A percentile compares a stretch with the other conserved stretches of the same genome.
These are phyloP conservation scores for Aurelia sp. DNA, from an alignment of 30 jellyfish, hydroid and myxozoan genomes.

Conservation along the genomic window DNA sequence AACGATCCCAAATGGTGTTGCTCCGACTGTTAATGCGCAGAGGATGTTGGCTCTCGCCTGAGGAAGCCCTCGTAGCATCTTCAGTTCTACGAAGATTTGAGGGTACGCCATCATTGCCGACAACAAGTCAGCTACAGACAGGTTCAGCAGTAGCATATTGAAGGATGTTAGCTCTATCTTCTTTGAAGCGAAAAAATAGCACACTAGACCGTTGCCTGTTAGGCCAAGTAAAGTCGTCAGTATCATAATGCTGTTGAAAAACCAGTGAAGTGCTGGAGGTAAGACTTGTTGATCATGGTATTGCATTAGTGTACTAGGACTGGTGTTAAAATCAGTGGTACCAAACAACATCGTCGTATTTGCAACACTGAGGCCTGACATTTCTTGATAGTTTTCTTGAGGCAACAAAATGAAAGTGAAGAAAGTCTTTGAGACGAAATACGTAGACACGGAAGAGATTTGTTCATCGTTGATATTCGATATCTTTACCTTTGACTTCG, in stretches of 20 bases:
- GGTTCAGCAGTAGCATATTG: constrained; percentile 50
- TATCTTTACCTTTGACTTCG: no score
- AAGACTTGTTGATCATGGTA: constrained; percentile 16
- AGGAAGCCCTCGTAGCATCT: constrained; percentile 24
- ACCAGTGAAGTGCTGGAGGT: constrained; percentile 64
- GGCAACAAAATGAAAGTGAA: no score
- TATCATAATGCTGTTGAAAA: constrained; percentile 44
- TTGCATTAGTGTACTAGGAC: not conserved
- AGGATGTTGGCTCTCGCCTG: constrained; percentile 25
- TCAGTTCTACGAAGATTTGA: constrained; percentile 46
- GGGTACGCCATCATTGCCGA: constrained; percentile 60
- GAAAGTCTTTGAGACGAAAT: no score
- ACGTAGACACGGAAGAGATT: no score
- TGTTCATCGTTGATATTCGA: no score
- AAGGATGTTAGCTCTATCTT: constrained; percentile 22
- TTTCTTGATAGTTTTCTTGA: no score
- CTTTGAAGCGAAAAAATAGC: constrained; percentile 39
- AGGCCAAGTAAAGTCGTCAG: constrained; percentile 29
- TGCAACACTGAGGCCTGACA: no score
- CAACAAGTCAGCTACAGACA: constrained; percentile 49
- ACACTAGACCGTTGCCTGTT: constrained; percentile 51
- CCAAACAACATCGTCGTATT: no score
- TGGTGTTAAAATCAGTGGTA: no score
- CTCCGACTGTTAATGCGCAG: constrained; percentile 82
- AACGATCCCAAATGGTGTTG: constrained; percentile 72